Conservation (phyloP, 2,797 vertebrate species). For the Paguma larvata region DNA sequence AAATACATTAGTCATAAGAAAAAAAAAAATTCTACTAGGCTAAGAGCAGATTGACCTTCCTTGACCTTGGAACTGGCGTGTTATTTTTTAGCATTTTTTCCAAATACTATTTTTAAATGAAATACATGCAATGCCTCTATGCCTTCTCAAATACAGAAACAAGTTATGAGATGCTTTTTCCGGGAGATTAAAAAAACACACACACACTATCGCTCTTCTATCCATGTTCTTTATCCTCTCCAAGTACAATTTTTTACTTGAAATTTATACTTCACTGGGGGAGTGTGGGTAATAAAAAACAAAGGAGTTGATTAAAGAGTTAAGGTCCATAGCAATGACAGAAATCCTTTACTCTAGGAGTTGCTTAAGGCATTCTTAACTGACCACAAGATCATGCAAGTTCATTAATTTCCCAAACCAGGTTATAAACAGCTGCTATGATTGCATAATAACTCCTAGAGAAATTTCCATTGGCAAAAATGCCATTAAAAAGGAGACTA, state of each 20-base stretch:
- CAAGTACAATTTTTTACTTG: not conserved
- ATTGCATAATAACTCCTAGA: conserved; percentile 87
- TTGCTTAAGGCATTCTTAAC: conserved; percentile 87
- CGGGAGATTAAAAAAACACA: not conserved
- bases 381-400: conserved; percentile 89
- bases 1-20: conserved; percentile 62
- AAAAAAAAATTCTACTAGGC: conserved; percentile 71
- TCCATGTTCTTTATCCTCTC: not conserved
- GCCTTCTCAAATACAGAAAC: conserved; percentile 49
- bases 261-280: conserved; percentile 8
- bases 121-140: not conserved
- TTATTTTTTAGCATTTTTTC: conserved; percentile 60
- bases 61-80: conserved; percentile 50
- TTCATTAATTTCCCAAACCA: conserved; percentile 89
- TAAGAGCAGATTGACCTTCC: conserved; percentile 56
- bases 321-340: conserved; percentile 71
- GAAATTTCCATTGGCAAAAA: conserved; percentile 88
- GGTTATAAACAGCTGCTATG: conserved; percentile 89
- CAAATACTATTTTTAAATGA: conserved; percentile 70
- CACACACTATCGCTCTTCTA: not conserved
- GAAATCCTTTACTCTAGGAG: conserved; percentile 74
- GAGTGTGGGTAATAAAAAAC: not conserved
- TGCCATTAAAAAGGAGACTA: conserved; percentile 57
- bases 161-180: conserved; percentile 36
- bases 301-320: conserved; percentile 49